These are phyloP conservation scores for Blastobasis lacticolella DNA, from an alignment of 2,888 invertebrate genomes.

Conservation along the genomic window DNA sequence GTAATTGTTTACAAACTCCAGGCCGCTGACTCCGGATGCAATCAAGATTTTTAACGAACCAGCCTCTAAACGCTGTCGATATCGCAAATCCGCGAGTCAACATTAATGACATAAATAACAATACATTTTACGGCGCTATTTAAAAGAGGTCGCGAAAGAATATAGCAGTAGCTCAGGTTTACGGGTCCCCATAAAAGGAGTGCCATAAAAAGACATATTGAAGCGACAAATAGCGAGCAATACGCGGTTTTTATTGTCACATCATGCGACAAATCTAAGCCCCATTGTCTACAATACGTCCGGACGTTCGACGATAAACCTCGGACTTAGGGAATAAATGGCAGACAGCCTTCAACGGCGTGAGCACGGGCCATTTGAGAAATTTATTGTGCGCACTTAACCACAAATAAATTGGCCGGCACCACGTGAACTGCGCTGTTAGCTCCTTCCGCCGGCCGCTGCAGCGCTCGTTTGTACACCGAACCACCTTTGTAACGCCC, in stretches of 20 bases:
- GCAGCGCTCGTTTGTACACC: conserved; percentile 29
- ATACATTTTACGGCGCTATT: conserved; percentile 9
- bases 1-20: conserved; percentile 42
- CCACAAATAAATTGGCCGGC: conserved; percentile 68
- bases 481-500: conserved; percentile 17
- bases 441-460: conserved; percentile 27
- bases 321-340: conserved; percentile 63
- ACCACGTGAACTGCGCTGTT: conserved; percentile 50
- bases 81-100: too few relatives aligned
- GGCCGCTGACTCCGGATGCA: conserved; percentile 34
- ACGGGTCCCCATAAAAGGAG: conserved; percentile 31
- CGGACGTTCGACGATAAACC: conserved; percentile 50
- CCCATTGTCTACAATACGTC: conserved; percentile 47
- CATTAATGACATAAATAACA: conserved; percentile 3
- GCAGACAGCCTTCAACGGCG: conserved; percentile 58
- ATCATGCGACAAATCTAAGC: conserved; percentile 52
- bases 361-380: conserved; percentile 69
- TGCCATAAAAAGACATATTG: conserved; percentile 35
- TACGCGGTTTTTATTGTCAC: conserved; percentile 45
- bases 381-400: conserved; percentile 72
- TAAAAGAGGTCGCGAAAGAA: conserved; percentile 22
- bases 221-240: conserved; percentile 40
- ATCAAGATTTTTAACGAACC: conserved; percentile 37
- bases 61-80: too few relatives aligned
- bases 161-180: conserved; percentile 30